Evolutionary conservation across 2,888 invertebrate species (phyloP), one percentile per base, ranked within the genome.

Genomic region (Mechanitis messenoides): DNA sequence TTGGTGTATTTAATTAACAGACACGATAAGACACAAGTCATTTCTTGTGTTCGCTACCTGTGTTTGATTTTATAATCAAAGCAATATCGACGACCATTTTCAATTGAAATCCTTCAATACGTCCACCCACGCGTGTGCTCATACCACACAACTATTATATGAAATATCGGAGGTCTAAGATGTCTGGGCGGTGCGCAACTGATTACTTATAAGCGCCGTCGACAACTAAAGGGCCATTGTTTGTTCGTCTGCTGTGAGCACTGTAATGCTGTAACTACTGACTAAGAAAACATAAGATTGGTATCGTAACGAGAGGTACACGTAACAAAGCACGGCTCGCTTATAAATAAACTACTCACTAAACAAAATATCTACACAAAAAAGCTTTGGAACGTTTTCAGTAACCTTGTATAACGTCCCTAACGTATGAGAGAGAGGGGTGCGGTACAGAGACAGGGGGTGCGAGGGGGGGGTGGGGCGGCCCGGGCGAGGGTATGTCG

Each of bases 401-500:
- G 75, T 80, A 84, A 83, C 80, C 80, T 84, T 83, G 79, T 80
- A 74, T 77, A 70, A 73, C 77, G 80, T 76, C 77, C 79, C 76
- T 78, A 77, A 74, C 72, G 84, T 77, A 87, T 74, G 88, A 87
- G 81, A 78, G 88, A 87, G 89, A 89, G 81, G 87, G 88, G 86
- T 85, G 85, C 80, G 76, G 75, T 73, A 79, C 72, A 80, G 79
- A 81, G 83, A 83, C 82, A 77, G 80, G 78, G 85, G 81, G 85
- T 76, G 77, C 74, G 79, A 68, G 70, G 72, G 78, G 77, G 78
- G 77, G 71, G 79, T 78, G 82, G 79, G 83, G 79, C 79, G 84
- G 83, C 79, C 84, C 83, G 80, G 86, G 85, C 80, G 85, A 87
- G 82, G 89, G 86, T 84, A 85, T 85, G 90, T 87, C 83, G 89